A percentile compares a stretch with the other conserved stretches of the same genome.
Conservation (phyloP, 2,888 invertebrate species). For the Halictus ligatus region DNA sequence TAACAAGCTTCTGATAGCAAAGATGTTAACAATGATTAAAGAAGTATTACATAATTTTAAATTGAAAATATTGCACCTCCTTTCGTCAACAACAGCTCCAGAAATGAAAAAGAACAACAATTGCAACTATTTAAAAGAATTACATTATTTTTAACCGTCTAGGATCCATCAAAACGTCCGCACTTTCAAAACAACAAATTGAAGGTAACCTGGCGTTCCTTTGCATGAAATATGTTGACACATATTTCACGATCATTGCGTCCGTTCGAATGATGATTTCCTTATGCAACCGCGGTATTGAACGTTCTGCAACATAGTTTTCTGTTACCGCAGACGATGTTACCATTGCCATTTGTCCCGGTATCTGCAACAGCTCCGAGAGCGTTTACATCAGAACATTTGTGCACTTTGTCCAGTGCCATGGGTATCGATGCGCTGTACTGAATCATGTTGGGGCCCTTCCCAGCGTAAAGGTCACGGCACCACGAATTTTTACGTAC, state of each 20-base stretch:
- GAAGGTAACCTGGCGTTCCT: neutral
- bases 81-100: too few relatives aligned
- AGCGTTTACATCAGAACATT: conserved; percentile 97
- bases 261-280: neutral
- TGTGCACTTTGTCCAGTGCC: conserved; percentile 95
- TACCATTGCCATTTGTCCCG: conserved; percentile 95
- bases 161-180: too few relatives aligned
- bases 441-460: conserved; percentile 97
- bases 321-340: conserved; percentile 89
- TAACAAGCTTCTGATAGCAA: too few relatives aligned
- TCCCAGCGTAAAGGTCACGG: conserved; percentile 93
- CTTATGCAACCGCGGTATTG: neutral
- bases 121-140: too few relatives aligned
- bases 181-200: neutral
- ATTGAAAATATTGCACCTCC: too few relatives aligned
- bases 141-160: too few relatives aligned
- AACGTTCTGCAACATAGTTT: conserved; percentile 3
- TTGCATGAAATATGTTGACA: neutral
- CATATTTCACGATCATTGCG: neutral
- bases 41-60: neutral
- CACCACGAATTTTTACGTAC: conserved; percentile 95
- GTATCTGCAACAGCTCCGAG: conserved; percentile 97
- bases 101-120: too few relatives aligned
- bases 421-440: conserved; percentile 96
- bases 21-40: neutral